Conservation (phyloP, 2,797 vertebrate genomes). For the Coccyzus lansbergi region DNA sequence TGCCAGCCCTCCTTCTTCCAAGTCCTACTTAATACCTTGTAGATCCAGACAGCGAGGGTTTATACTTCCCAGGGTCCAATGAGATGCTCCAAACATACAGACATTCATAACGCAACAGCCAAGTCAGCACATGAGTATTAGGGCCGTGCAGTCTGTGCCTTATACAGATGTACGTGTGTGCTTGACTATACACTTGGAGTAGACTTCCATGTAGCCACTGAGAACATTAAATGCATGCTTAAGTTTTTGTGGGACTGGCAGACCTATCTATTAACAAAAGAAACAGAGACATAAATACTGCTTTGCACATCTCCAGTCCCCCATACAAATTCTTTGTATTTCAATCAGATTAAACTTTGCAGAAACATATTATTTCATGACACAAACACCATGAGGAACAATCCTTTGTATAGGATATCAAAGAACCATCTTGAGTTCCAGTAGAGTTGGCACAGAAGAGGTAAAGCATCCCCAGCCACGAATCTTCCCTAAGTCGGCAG, state of each 20-base stretch:
- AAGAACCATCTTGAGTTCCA: slow-evolving; percentile 38
- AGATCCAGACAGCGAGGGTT: not conserved
- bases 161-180: not conserved
- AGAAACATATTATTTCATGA: slow-evolving; percentile 1
- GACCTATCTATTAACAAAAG: slow-evolving; percentile 30
- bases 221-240: slow-evolving; percentile 17
- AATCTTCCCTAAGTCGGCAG: not conserved
- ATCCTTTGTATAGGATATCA: slow-evolving; percentile 15
- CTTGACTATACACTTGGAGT: not conserved
- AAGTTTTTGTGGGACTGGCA: slow-evolving; percentile 34
- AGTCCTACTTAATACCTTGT: slow-evolving; percentile 2
- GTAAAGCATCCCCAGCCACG: slow-evolving; percentile 14
- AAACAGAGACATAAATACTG: slow-evolving; percentile 22
- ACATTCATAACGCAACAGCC: not conserved
- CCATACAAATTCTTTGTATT: slow-evolving; percentile 8
- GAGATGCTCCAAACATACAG: not conserved
- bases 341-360: not conserved
- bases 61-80: not conserved
- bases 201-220: not conserved
- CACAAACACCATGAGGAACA: not conserved
- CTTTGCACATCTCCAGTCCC: slow-evolving; percentile 8
- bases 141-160: not conserved
- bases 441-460: not conserved
- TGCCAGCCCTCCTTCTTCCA: not conserved
- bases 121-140: not conserved